phyloP scores from a whole-genome alignment of 2,113 vertebrate species.

The Stomatorhinus ivindoensis region DNA sequence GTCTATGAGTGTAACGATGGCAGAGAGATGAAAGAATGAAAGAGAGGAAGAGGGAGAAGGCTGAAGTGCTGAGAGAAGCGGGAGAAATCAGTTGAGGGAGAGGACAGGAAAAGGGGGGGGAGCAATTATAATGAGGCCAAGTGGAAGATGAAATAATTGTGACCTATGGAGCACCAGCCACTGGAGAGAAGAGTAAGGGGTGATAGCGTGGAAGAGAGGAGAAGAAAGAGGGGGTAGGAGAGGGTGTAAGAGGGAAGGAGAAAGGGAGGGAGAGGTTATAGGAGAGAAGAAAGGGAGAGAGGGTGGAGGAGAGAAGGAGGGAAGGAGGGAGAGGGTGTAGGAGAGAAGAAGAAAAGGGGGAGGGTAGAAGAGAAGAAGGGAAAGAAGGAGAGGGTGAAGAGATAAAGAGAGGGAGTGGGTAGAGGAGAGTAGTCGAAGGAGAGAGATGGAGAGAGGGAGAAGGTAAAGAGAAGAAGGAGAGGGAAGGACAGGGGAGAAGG shows the following conservation, averaged over 20 bases:
- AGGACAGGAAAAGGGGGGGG: not conserved
- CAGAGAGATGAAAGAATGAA: slow-evolving; percentile 20
- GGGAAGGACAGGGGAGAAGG: not conserved
- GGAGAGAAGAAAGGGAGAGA: not conserved
- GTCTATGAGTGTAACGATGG: not conserved
- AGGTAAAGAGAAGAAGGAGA: not conserved
- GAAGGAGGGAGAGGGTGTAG: not conserved
- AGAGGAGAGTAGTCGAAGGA: not conserved
- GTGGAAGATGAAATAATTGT: slow-evolving; percentile 2
- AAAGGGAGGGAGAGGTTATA: not conserved
- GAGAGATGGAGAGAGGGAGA: not conserved
- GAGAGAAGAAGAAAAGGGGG: not conserved
- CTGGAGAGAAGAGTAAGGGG: slow-evolving; percentile 5
- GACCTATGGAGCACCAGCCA: not conserved
- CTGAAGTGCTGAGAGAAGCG: not conserved
- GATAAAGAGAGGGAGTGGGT: not conserved
- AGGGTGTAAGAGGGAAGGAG: not conserved
- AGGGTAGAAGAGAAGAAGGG: not conserved
- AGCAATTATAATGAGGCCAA: slow-evolving; percentile 4
- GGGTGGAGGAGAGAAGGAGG: not conserved
- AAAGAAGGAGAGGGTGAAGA: not conserved
- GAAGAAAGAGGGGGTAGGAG: slow-evolving; percentile 8
- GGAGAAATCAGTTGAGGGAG: not conserved
- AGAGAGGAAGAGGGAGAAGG: not conserved
- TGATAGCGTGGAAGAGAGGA: not conserved